Evolutionary conservation across 1,140 invertebrate genomes (phyloP), one percentile per base, ranked within the genome.

Genomic region (Phenacoccus solenopsis): DNA sequence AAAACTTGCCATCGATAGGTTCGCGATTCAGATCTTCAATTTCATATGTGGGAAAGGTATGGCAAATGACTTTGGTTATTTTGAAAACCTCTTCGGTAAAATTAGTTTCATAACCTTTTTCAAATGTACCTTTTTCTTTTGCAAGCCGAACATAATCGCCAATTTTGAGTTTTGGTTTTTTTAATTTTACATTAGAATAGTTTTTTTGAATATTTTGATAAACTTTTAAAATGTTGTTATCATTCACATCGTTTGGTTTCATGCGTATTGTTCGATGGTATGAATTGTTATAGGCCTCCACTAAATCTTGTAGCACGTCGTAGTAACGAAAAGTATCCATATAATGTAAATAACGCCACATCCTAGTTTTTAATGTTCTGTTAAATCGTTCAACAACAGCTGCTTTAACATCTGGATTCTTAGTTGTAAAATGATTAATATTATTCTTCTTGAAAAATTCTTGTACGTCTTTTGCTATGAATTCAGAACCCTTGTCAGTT

Each of bases 261-360:
- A 10, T 30, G 76, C 69, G 76, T 76, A 75, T 74, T 75, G 74
- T 71, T 74, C 76, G 49, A 72, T 69, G 35, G 76, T 24, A 28
- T 78, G 67, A 22, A n/a, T n/a, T n/a, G n/a, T n/a, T n/a, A n/a
- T n/a, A n/a, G n/a, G n/a, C n/a, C n/a, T n/a, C n/a, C n/a, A n/a
- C n/a, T n/a, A 80, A 72, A 69, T 79, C 72, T 70, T 74, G 70
- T 67, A 81, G 74, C 21, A 77, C 75, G 74, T 80, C 76, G 13
- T 78, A 70, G 67, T 78, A 80, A 25, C 72, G 72, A 69, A 74
- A 72, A 22, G 75, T 78, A 68, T 78, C 77, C 30, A 74, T 73
- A 73, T 75, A 71, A 28, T 78, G 78, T 73, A 80, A 79, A 70
- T 79, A 79, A 64, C 76, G 72, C 73, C 73, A 80, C 76, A 80